These are phyloP conservation scores for Triops cancriformis DNA, from an alignment of 1,140 invertebrate species.

Conservation along the genomic window DNA sequence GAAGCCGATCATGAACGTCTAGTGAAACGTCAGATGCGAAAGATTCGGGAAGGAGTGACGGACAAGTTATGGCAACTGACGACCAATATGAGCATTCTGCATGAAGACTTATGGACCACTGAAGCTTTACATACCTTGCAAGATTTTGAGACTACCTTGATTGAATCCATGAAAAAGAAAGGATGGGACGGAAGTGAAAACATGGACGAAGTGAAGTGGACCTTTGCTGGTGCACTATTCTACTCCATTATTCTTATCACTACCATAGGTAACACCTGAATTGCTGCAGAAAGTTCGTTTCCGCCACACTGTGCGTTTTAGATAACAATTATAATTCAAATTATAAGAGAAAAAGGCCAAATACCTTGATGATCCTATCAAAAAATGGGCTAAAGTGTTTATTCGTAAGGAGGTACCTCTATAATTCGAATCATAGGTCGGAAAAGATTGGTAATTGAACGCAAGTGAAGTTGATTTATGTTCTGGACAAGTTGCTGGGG, in stretches of 20 bases:
- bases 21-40: slow-evolving; percentile 68
- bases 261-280: slow-evolving; percentile 64
- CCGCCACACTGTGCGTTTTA: too few relatives aligned
- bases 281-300: too few relatives aligned
- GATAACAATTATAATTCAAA: too few relatives aligned
- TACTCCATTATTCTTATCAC: slow-evolving; percentile 97
- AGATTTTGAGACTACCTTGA: slow-evolving; percentile 70
- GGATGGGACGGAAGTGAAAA: slow-evolving; percentile 88
- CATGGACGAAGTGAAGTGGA: slow-evolving; percentile 68
- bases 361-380: too few relatives aligned
- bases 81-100: slow-evolving; percentile 51
- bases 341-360: too few relatives aligned
- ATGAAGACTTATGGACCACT: slow-evolving; percentile 61
- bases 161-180: slow-evolving; percentile 73
- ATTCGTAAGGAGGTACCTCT: too few relatives aligned
- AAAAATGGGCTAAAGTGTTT: too few relatives aligned
- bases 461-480: too few relatives aligned
- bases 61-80: slow-evolving; percentile 71
- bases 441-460: too few relatives aligned
- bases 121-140: slow-evolving; percentile 41
- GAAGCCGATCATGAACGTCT: slow-evolving; percentile 37
- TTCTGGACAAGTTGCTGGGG: too few relatives aligned
- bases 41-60: slow-evolving; percentile 62
- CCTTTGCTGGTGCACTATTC: slow-evolving; percentile 81
- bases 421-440: too few relatives aligned